Evolutionary conservation across 2,797 vertebrate genomes (phyloP).

Genomic region (Hippoglossus hippoglossus): DNA sequence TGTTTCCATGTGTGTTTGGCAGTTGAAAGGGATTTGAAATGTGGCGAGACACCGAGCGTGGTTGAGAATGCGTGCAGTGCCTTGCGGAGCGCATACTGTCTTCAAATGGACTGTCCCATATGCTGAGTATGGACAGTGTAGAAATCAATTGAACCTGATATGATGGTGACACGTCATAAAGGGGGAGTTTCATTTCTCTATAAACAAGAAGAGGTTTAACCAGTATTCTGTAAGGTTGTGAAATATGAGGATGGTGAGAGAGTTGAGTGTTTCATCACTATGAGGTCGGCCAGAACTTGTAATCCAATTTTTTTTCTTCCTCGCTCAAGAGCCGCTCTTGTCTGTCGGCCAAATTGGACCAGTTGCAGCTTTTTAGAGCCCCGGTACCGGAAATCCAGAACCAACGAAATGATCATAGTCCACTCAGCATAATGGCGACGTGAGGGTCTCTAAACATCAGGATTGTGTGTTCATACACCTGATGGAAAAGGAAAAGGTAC

Average conservation of each 20-base stretch:
- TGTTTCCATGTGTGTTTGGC: slow-evolving; percentile 28
- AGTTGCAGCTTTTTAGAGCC: slow-evolving; percentile 44
- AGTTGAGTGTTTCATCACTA: slow-evolving; percentile 35
- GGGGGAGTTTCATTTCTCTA: background rate
- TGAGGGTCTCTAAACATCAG: slow-evolving; percentile 22
- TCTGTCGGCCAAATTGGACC: slow-evolving; percentile 59
- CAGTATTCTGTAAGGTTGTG: slow-evolving; percentile 5
- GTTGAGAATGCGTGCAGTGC: slow-evolving; percentile 75
- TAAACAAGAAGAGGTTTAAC: background rate
- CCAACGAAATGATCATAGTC: slow-evolving; percentile 58
- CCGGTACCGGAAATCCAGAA: slow-evolving; percentile 15
- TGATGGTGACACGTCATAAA: background rate
- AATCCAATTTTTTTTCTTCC: slow-evolving; percentile 33
- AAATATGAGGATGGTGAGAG: slow-evolving; percentile 27
- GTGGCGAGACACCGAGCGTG: slow-evolving; percentile 73
- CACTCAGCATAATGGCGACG: slow-evolving; percentile 55
- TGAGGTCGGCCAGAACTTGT: slow-evolving; percentile 60
- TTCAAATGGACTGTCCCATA: background rate
- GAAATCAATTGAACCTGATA: background rate
- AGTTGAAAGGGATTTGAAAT: slow-evolving; percentile 19
- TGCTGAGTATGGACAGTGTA: background rate
- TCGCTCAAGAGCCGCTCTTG: slow-evolving; percentile 30
- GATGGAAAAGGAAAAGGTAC: background rate
- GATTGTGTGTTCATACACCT: background rate
- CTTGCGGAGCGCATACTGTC: slow-evolving; percentile 53